Conservation (phyloP, 2,888 invertebrate species). For the Cyrtodaria siliqua region DNA sequence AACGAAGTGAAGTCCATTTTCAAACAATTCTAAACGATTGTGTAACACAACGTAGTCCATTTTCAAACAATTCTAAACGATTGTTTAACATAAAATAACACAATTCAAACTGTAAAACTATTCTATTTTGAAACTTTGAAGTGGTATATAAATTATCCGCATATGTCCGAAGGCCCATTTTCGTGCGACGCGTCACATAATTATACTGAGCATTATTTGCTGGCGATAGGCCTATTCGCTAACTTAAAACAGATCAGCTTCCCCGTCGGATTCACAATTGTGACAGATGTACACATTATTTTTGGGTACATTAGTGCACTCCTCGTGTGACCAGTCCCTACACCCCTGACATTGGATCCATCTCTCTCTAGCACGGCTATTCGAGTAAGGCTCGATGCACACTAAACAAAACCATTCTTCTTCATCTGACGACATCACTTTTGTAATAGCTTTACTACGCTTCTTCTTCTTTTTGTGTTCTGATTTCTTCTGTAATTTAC, state of each 20-base stretch:
- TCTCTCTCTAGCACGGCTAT: conserved; percentile 20
- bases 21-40: no score
- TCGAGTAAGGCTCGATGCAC: conserved; percentile 31
- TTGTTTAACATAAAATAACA: no score
- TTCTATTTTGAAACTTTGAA: no score
- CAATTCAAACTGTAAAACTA: no score
- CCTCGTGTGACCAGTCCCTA: conserved; percentile 35
- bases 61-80: no score
- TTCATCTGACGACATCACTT: conserved; percentile 21
- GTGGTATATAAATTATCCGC: no score
- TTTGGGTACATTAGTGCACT: conserved; percentile 28
- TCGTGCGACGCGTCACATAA: no score
- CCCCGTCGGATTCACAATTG: conserved; percentile 37
- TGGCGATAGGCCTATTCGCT: no score
- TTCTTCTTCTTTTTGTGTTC: conserved; percentile 22
- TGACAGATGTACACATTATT: conserved; percentile 31
- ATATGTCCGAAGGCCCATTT: no score
- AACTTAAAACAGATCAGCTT: conserved; percentile 5
- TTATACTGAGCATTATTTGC: no score
- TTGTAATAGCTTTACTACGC: conserved; percentile 6
- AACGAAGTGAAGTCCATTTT: no score
- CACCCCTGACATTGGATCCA: conserved; percentile 37
- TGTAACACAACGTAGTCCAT: no score
- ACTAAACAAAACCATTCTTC: conserved; percentile 38
- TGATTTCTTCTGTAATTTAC: conserved; percentile 9